A percentile compares a stretch with the other conserved stretches of the same genome.
phyloP scores from a whole-genome alignment of 2,113 vertebrate species.

The Sialia sialis region DNA sequence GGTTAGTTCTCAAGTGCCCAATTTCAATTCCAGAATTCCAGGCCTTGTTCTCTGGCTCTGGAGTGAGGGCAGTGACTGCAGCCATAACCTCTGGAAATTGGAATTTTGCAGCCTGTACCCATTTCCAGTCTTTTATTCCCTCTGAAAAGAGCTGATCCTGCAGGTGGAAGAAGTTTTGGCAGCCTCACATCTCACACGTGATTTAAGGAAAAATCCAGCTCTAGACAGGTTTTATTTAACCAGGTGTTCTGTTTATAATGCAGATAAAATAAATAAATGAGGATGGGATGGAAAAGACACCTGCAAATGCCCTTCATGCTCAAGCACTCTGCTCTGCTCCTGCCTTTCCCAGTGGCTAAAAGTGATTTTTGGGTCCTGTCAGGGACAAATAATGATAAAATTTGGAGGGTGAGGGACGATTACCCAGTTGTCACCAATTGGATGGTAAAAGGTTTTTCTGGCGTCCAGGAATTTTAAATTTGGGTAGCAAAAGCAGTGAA shows the following conservation, averaged over 20 bases:
- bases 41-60: not conserved
- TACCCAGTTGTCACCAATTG: accelerated
- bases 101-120: not conserved
- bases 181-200: not conserved
- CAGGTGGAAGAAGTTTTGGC: not conserved
- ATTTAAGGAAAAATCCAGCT: not conserved
- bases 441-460: not conserved
- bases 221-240: not conserved
- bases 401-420: not conserved
- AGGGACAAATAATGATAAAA: not conserved
- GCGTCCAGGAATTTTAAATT: not conserved
- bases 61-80: not conserved
- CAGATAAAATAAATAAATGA: not conserved
- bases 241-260: not conserved
- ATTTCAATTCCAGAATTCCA: not conserved
- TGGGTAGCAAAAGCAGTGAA: not conserved
- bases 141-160: not conserved
- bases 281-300: not conserved
- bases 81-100: not conserved
- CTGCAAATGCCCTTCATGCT: not conserved
- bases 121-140: not conserved
- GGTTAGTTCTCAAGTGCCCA: not conserved
- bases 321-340: not conserved
- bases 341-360: not conserved
- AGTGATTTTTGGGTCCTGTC: not conserved